Percentiles rank a stretch among this genome's conserved stretches.
Conservation (phyloP, 2,113 vertebrate genomes). For the Melanocharis versteri region DNA sequence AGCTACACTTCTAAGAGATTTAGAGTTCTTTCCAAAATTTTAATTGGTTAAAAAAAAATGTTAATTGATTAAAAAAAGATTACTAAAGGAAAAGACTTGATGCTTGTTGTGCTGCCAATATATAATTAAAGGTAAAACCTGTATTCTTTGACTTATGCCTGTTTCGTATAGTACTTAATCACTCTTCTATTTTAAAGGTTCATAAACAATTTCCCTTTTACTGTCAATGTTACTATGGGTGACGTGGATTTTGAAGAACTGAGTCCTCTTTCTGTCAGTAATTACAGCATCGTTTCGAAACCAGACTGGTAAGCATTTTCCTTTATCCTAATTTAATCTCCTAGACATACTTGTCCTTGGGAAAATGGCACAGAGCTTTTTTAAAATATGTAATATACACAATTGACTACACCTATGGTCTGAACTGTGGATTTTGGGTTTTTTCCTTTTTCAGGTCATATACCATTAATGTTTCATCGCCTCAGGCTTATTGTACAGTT, state of each 20-base stretch:
- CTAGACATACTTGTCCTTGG: neutral
- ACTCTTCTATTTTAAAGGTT: conserved; percentile 77
- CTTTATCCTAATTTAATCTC: neutral
- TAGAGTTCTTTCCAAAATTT: neutral
- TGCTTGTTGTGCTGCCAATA: neutral
- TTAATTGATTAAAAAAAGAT: no score
- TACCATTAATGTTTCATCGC: accelerated
- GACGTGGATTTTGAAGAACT: neutral
- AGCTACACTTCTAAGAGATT: neutral
- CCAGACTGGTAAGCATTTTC: conserved; percentile 73
- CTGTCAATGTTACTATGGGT: conserved; percentile 59
- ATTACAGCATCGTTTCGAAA: conserved; percentile 65
- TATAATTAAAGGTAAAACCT: neutral
- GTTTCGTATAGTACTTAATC: neutral
- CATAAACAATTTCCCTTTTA: conserved; percentile 67
- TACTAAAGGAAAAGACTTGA: neutral
- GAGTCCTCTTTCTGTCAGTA: conserved; percentile 19
- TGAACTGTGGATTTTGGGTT: neutral
- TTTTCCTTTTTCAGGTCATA: conserved; percentile 10
- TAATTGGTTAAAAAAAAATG: neutral
- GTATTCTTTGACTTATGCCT: neutral
- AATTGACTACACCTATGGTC: neutral
- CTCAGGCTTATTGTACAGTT: neutral
- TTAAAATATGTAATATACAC: neutral
- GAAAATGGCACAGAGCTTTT: neutral